phyloP scores from a whole-genome alignment of 2,113 vertebrate genomes.

The Leiothrix lutea region DNA sequence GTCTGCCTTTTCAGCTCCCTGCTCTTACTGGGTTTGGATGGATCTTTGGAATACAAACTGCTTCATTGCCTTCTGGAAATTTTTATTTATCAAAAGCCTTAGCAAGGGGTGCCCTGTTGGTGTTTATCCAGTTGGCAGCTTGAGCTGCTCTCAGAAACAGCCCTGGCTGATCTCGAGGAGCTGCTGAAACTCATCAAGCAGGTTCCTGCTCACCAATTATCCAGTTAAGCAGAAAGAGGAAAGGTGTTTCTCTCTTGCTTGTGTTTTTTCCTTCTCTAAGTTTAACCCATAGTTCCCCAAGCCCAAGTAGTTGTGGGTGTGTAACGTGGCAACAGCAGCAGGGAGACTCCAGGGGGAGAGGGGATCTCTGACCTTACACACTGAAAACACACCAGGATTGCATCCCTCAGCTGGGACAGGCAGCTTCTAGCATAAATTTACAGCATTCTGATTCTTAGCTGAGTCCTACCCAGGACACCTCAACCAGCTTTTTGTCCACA shows the following conservation, averaged over 20 bases:
- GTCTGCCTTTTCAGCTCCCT: background rate
- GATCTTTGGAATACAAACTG: background rate
- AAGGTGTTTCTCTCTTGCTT: slow-evolving; percentile 38
- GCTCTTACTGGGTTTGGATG: background rate
- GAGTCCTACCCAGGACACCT: background rate
- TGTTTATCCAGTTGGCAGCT: slow-evolving; percentile 17
- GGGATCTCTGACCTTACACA: background rate
- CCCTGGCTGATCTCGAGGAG: slow-evolving; percentile 15
- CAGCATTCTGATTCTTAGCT: background rate
- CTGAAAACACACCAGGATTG: background rate
- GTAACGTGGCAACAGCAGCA: background rate
- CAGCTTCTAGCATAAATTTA: background rate
- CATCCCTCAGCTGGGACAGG: background rate
- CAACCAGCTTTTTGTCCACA: background rate
- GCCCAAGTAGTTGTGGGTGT: background rate
- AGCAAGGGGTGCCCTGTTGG: background rate
- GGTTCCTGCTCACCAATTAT: slow-evolving; percentile 54
- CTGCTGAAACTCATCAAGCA: slow-evolving; percentile 62
- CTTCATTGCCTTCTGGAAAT: background rate
- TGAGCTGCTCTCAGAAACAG: background rate
- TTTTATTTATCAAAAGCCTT: background rate
- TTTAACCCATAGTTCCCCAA: background rate
- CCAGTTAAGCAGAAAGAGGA: slow-evolving; percentile 47
- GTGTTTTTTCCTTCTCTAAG: background rate
- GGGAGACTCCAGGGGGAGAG: background rate